Conservation (phyloP, 2,113 vertebrate species). For the Camelus bactrianus region DNA sequence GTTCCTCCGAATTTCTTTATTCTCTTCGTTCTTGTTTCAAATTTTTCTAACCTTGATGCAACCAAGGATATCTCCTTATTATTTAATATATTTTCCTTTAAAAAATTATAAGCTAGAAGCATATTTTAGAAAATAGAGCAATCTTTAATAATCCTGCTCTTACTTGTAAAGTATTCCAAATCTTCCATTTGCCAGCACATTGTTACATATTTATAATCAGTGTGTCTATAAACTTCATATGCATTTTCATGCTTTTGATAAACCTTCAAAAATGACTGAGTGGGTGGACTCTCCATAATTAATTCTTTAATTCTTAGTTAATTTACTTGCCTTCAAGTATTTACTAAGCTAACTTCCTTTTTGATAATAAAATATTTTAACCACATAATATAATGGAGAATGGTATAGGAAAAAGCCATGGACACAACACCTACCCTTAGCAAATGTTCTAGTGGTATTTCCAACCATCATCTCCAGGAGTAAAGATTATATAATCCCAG, state of each 20-base stretch:
- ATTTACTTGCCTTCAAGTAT: background rate
- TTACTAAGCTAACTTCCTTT: background rate
- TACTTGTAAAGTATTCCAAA: background rate
- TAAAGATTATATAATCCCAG: background rate
- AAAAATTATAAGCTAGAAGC: background rate
- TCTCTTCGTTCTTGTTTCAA: background rate
- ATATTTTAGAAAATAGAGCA: background rate
- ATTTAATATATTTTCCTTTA: background rate
- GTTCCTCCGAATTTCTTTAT: background rate
- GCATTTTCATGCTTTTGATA: background rate
- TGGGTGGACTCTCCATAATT: background rate
- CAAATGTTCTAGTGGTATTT: background rate
- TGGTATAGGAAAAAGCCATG: background rate
- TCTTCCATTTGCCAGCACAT: background rate
- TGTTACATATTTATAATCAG: too few species aligned
- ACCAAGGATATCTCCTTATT: background rate
- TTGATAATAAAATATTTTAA: conserved; percentile 8
- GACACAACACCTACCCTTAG: background rate
- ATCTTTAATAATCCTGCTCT: background rate
- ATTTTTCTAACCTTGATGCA: background rate
- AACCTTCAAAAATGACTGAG: background rate
- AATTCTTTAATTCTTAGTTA: background rate
- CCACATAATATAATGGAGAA: background rate
- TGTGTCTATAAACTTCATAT: background rate
- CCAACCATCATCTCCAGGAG: background rate